These are phyloP conservation scores for Gallinago stenura DNA, from an alignment of 2,797 vertebrate species.

Conservation along the genomic window DNA sequence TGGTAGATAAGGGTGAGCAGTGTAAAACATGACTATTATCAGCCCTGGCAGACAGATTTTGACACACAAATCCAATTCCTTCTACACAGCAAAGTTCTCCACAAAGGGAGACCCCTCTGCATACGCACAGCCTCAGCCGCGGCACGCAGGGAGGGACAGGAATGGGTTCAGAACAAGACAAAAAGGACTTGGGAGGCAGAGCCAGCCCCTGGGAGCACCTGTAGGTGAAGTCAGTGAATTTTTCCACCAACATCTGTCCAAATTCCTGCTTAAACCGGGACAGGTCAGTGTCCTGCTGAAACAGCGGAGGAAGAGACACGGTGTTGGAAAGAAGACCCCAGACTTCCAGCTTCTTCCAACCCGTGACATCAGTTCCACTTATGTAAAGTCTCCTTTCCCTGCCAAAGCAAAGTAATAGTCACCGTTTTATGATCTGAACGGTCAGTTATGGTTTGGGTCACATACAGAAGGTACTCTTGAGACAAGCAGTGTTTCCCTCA, in stretches of 20 bases:
- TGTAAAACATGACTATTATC: not conserved
- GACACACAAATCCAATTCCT: not conserved
- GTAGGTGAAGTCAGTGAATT: accelerated
- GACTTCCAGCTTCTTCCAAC: not conserved
- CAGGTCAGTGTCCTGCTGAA: accelerated
- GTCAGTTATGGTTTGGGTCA: not conserved
- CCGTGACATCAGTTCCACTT: not conserved
- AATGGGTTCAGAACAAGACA: not conserved
- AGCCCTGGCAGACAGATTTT: not conserved
- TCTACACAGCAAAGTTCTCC: accelerated
- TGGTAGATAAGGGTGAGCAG: not conserved
- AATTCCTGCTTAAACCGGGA: not conserved
- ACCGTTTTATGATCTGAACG: not conserved
- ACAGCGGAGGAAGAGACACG: accelerated
- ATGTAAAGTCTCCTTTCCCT: not conserved
- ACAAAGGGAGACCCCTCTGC: not conserved
- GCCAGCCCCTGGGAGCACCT: not conserved
- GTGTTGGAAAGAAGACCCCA: not conserved
- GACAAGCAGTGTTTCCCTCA: not conserved
- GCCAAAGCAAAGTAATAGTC: not conserved
- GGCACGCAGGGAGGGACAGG: accelerated
- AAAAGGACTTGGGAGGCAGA: accelerated
- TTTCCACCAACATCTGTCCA: accelerated
- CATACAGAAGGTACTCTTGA: not conserved
- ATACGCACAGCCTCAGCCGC: accelerated